Evolutionary conservation across 2,888 invertebrate species (phyloP).

Genomic region (Drosophila anomelani): DNA sequence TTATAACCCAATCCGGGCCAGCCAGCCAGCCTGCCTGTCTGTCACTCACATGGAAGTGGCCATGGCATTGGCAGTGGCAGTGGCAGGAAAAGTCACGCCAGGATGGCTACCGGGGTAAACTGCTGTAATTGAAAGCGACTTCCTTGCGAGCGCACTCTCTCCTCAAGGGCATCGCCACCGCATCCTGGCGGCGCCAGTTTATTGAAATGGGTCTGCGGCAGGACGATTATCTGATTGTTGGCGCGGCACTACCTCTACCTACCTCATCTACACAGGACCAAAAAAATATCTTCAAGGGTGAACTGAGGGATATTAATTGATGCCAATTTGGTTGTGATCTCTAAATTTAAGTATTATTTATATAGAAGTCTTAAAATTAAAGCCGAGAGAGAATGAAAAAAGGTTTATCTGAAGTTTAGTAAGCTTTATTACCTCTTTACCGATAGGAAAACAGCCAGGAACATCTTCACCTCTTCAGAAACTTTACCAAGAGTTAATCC

Average conservation of each 20-base stretch:
- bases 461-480: no score
- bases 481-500: no score
- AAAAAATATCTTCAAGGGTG: background rate
- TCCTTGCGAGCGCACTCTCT: constrained; percentile 52
- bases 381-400: no score
- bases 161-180: constrained; percentile 59
- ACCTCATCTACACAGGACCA: background rate
- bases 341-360: background rate
- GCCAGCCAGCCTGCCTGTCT: constrained; percentile 11
- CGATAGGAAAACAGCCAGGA: no score
- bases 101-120: constrained; percentile 59
- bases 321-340: background rate
- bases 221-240: constrained; percentile 54
- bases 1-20: constrained; percentile 55
- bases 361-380: no score
- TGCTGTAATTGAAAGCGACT: constrained; percentile 76
- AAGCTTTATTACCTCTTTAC: no score
- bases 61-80: constrained; percentile 35
- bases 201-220: constrained; percentile 55
- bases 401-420: no score
- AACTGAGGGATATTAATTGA: background rate
- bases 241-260: constrained; percentile 29
- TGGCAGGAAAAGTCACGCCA: constrained; percentile 66
- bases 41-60: constrained; percentile 44
- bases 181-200: constrained; percentile 67